These are phyloP conservation scores for Bombus vancouverensis DNA, from an alignment of 1,140 invertebrate genomes.

Conservation along the genomic window DNA sequence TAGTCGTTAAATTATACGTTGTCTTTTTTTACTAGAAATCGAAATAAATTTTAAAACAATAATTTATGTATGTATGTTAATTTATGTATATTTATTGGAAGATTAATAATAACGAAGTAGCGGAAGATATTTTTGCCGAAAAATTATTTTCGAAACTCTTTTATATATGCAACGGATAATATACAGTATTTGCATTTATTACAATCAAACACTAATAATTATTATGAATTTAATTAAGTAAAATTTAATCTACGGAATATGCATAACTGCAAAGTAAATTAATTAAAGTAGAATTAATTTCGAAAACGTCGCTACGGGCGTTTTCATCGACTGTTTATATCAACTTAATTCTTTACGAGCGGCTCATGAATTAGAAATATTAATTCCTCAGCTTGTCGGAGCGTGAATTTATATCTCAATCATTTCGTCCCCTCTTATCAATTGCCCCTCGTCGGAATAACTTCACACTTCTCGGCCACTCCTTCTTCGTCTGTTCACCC, in stretches of 20 bases:
- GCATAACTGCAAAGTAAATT: background rate
- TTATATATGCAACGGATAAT: no score
- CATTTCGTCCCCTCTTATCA: conserved; percentile 79
- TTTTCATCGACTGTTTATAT: background rate
- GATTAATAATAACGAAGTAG: background rate
- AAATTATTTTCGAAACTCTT: background rate
- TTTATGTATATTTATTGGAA: no score
- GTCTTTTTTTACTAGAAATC: no score
- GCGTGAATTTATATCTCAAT: conserved; percentile 75
- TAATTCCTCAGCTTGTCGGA: conserved; percentile 64
- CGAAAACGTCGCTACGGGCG: no score
- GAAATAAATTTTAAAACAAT: no score
- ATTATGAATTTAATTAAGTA: no score
- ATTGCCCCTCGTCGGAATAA: conserved; percentile 72
- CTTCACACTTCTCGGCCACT: conserved; percentile 62
- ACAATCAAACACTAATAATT: background rate
- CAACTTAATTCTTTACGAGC: background rate
- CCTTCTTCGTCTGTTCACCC: conserved; percentile 53
- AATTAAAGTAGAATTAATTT: background rate
- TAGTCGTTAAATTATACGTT: background rate
- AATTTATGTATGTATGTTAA: no score
- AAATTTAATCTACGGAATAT: background rate
- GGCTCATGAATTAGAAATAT: conserved; percentile 12
- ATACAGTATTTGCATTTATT: background rate
- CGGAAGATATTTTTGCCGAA: no score